Base-by-base conservation (phyloP, 2,113 vertebrate species). In the Carlito syrichta region DNA sequence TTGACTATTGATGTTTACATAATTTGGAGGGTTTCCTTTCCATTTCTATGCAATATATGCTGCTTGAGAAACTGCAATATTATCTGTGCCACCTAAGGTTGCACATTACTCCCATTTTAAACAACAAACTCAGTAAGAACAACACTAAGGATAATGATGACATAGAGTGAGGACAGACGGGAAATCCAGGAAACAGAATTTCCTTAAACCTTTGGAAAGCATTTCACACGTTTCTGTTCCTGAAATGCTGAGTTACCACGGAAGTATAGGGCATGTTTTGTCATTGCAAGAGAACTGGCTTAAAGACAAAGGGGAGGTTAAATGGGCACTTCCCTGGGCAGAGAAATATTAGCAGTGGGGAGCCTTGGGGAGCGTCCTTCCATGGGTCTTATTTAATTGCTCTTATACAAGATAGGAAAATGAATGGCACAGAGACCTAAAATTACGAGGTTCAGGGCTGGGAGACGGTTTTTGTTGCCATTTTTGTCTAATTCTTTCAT, bases 51-150 rank as follows among this genome's bases (percentile, higher is more conserved):
- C 35, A 45, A 38, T 71, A 48, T 62, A 27, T 32, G 32, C 60
- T 78, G 27, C 25, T 11, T 73, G 52, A 90, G 89, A 83, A 89
- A 82, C 23, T 19, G 10, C 22, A n/a, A 35, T 6, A 16, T 10
- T 60, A 6, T 60, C n/a, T 89, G 40, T 86, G 32, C 4, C 43
- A 56, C 48, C 0, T 40, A 69, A 6, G 38, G 50, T 3, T 20
- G 66, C 35, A 95, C 6, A 88, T 25, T 23, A 38, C 10, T 79
- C 83, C 56, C 12, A 88, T 60, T 73, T 96, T 91, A 58, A 76
- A 60, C 32, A 89, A 40, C 93, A 97, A 94, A 85, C 12, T 1
- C 23, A 93, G 52, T 83, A 84, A 93, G 52, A 89, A 60, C 73
- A 92, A 52, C 22, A 85, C 35, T 32, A 62, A 56, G 38, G 69